These are phyloP conservation scores for Hydraecia micacea DNA, from an alignment of 2,888 invertebrate species.

Conservation along the genomic window DNA sequence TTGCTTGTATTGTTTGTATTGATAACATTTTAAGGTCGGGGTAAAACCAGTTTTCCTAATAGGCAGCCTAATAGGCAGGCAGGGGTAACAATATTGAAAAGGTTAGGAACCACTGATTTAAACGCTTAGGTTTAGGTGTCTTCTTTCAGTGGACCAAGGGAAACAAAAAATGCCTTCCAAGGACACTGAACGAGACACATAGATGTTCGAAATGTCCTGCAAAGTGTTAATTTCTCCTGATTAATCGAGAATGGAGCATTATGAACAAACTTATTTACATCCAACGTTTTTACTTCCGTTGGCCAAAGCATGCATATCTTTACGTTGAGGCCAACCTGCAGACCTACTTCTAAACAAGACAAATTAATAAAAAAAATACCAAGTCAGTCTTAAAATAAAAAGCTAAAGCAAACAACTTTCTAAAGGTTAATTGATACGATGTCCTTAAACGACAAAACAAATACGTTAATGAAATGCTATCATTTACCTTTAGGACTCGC, in stretches of 20 bases:
- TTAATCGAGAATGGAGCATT: neutral
- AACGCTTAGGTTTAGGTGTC: neutral
- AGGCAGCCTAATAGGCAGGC: too few species aligned
- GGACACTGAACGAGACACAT: neutral
- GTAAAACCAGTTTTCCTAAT: too few species aligned
- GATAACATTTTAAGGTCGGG: too few species aligned
- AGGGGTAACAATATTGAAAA: too few species aligned
- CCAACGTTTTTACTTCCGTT: too few species aligned
- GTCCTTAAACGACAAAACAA: slow-evolving; percentile 8
- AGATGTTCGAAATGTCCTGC: neutral
- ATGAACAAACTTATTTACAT: too few species aligned
- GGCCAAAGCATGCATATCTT: slow-evolving; percentile 6
- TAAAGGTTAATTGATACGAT: slow-evolving; percentile 24
- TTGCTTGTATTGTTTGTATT: too few species aligned
- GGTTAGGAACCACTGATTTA: neutral
- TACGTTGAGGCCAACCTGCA: slow-evolving; percentile 1
- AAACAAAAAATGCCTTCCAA: neutral
- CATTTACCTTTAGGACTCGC: slow-evolving; percentile 1
- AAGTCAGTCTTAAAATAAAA: slow-evolving; percentile 21
- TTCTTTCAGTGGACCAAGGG: neutral
- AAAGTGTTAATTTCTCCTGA: neutral
- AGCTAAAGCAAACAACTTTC: slow-evolving; percentile 30
- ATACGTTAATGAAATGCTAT: neutral
- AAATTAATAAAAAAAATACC: neutral
- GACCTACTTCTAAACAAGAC: neutral